Base-by-base conservation (phyloP, 2,888 invertebrate genomes). In the Charanyca ferruginea region DNA sequence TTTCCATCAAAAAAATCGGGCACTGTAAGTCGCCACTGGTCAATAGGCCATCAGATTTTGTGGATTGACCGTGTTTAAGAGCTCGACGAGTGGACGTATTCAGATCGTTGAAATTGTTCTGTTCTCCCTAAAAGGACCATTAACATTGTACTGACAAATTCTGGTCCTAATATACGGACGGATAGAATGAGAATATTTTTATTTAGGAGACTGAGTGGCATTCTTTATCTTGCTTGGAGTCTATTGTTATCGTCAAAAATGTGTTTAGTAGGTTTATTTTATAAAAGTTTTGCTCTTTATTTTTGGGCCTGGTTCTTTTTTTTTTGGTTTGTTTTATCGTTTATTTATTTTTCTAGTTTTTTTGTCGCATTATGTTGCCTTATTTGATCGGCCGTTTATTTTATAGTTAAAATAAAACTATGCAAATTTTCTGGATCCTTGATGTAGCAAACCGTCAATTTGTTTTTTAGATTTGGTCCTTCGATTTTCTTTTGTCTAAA, bases 31-130 rank as follows among this genome's bases (percentile, higher is more conserved):
- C 18, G 23, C 11, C 13, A 42, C 25, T 49, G 69, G 42, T 49
- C 69, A 8, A 49, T 2, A n/a, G n/a, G 7, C 25, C 25, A 32
- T 23, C n/a, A 11, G 6, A 35, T 9, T 42, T 42, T 4, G 9
- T 49, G 28, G 38, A 51, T 32, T 16, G 28, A 25, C 60, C 9
- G 60, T 42, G 25, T 18, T 49, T 49, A 38, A 60, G 59, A 18
- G 18, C 61, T 49, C 45, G 49, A 45, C 18, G 16, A 45, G 22
- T 69, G 66, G 49, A 32, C 44, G 38, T 51, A 49, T 67, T 69
- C 60, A 51, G 28, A 32, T 49, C 22, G 28, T 49, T 69, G 28
- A 38, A 69, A 69, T 67, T 28, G 42, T 51, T 25, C 35, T 22
- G 18, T 49, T 28, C 35, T 48, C 18, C 49, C 18, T 49, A 28